These are phyloP conservation scores for Grapholita molesta DNA, from an alignment of 1,140 invertebrate species.

Conservation along the genomic window DNA sequence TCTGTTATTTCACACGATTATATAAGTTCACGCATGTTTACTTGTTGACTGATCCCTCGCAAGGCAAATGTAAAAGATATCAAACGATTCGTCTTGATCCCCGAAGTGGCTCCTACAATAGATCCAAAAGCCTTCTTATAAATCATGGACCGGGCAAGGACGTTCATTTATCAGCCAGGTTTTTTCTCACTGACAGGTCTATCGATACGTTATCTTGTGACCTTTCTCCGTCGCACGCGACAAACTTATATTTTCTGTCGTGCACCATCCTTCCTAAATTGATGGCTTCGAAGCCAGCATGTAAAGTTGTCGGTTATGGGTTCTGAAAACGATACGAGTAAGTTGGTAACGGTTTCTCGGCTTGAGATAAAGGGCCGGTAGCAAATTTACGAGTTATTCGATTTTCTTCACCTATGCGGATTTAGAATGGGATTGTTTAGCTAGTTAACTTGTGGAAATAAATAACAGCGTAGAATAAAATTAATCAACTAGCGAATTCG, in stretches of 20 bases:
- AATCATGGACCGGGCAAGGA: constrained; percentile 5
- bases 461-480: no score
- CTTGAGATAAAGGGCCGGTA: not conserved
- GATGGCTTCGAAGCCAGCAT: not conserved
- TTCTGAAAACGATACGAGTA: not conserved
- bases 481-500: no score
- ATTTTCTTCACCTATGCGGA: not conserved
- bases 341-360: not conserved
- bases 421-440: not conserved
- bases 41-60: not conserved
- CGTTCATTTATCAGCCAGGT: constrained; percentile 16
- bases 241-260: constrained; percentile 9
- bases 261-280: not conserved
- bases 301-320: not conserved
- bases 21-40: not conserved
- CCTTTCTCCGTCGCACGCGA: not conserved
- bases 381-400: not conserved
- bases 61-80: not conserved
- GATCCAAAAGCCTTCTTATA: constrained; percentile 1
- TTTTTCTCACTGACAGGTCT: constrained; percentile 11
- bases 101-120: constrained; percentile 2
- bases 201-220: constrained; percentile 12
- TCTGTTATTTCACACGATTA: no score
- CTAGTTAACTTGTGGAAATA: not conserved
- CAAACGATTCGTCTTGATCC: constrained; percentile 16